Percentiles rank a stretch among this genome's conserved stretches.
phyloP scores from a whole-genome alignment of 2,888 invertebrate species.

The Cosmorhoe ocellata region DNA sequence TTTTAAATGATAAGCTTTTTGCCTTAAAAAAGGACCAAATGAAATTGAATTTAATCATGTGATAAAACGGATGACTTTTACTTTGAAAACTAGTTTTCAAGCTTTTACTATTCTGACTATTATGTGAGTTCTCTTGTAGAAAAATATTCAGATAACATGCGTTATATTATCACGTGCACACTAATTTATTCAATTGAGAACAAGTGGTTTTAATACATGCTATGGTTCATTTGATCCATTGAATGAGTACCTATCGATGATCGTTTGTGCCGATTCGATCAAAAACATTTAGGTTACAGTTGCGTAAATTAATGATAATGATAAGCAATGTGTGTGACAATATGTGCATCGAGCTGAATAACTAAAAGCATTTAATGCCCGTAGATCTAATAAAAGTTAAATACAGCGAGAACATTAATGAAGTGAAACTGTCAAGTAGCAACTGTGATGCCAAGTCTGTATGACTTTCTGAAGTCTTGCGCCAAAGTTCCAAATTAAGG shows the following conservation, averaged over 20 bases:
- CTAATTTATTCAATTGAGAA: slow-evolving; percentile 28
- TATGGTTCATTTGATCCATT: slow-evolving; percentile 30
- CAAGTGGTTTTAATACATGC: slow-evolving; percentile 23
- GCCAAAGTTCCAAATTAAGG: slow-evolving; percentile 34
- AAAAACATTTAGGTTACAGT: slow-evolving; percentile 26
- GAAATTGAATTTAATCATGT: slow-evolving; percentile 43
- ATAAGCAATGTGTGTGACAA: slow-evolving; percentile 18
- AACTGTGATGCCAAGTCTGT: slow-evolving; percentile 33
- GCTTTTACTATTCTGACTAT: slow-evolving; percentile 18
- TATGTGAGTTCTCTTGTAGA: slow-evolving; percentile 5
- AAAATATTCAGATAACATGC: no score
- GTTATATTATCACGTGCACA: slow-evolving; percentile 25
- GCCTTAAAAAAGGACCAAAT: slow-evolving; percentile 40
- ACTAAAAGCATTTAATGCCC: slow-evolving; percentile 9
- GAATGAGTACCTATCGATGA: slow-evolving; percentile 33
- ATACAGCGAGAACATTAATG: slow-evolving; percentile 28
- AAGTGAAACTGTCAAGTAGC: slow-evolving; percentile 33
- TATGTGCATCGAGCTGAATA: slow-evolving; percentile 2
- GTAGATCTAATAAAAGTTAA: slow-evolving; percentile 30
- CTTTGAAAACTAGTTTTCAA: slow-evolving; percentile 19
- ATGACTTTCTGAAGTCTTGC: slow-evolving; percentile 31
- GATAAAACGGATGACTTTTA: slow-evolving; percentile 32
- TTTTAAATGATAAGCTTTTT: slow-evolving; percentile 38
- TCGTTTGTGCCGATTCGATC: slow-evolving; percentile 23
- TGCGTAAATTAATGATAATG: slow-evolving; percentile 24